These are phyloP conservation scores for Isoperla grammatica DNA, from an alignment of 2,888 invertebrate species.

Conservation along the genomic window DNA sequence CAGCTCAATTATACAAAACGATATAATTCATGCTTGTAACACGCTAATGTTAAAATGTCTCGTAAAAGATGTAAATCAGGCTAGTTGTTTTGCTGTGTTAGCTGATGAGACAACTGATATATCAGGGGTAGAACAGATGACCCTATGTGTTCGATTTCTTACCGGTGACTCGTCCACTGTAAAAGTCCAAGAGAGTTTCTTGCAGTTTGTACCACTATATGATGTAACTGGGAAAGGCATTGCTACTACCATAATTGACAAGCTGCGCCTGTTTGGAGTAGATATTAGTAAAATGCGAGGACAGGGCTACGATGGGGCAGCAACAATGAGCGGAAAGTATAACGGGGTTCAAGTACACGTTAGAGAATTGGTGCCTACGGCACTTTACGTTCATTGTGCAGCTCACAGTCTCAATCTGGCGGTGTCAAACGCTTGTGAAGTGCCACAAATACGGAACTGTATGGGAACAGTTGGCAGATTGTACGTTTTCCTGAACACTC, in stretches of 20 bases:
- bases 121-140: slow-evolving; percentile 5
- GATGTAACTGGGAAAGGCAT: slow-evolving; percentile 7
- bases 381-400: neutral
- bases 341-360: slow-evolving; percentile 5
- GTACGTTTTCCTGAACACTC: neutral
- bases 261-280: neutral
- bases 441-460: slow-evolving; percentile 1
- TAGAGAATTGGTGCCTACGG: neutral
- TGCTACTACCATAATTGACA: slow-evolving; percentile 5
- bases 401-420: slow-evolving; percentile 12
- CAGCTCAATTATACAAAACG: slow-evolving; percentile 17
- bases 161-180: neutral
- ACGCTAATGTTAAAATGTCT: neutral
- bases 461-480: neutral
- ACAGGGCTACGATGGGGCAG: slow-evolving; percentile 10
- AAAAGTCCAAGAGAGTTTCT: slow-evolving; percentile 6
- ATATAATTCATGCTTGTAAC: slow-evolving; percentile 1
- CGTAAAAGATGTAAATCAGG: neutral
- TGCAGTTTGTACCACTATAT: slow-evolving; percentile 3
- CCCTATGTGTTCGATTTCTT: slow-evolving; percentile 14
- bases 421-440: slow-evolving; percentile 8
- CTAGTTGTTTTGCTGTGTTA: slow-evolving; percentile 2
- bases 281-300: slow-evolving; percentile 10
- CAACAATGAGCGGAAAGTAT: slow-evolving; percentile 12
- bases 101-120: slow-evolving; percentile 17